phyloP scores from a whole-genome alignment of 2,113 vertebrate species.

The Misgurnus anguillicaudatus region DNA sequence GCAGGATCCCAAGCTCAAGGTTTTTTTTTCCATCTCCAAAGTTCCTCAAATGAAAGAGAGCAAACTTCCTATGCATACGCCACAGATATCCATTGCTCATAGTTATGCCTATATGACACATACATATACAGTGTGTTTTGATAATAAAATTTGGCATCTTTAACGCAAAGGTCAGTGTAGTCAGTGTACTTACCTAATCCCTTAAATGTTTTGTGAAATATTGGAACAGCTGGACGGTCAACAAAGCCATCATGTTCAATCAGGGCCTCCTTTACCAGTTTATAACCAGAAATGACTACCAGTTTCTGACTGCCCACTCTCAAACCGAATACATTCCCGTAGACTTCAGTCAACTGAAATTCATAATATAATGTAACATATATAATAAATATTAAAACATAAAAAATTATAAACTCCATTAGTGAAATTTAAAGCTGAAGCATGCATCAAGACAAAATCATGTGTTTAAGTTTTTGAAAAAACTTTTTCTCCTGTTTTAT shows the following conservation, averaged over 20 bases:
- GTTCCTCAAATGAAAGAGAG: slow-evolving; percentile 73
- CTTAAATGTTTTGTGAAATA: slow-evolving; percentile 63
- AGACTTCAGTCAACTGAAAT: slow-evolving; percentile 71
- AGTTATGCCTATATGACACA: slow-evolving; percentile 63
- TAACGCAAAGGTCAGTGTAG: neutral
- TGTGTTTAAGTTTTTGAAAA: no score
- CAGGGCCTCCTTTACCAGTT: slow-evolving; percentile 79
- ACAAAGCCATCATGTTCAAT: slow-evolving; percentile 73
- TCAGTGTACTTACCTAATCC: slow-evolving; percentile 65
- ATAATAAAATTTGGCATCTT: no score
- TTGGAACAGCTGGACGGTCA: slow-evolving; percentile 62
- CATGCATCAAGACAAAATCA: neutral
- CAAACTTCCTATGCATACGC: slow-evolving; percentile 81
- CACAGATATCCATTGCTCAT: slow-evolving; percentile 74
- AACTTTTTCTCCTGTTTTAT: no score
- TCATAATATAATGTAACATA: neutral
- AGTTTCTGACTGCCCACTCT: slow-evolving; percentile 38
- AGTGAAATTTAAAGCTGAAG: neutral
- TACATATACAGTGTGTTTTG: neutral
- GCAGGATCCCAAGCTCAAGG: slow-evolving; percentile 75
- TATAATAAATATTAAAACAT: neutral
- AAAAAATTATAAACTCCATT: neutral
- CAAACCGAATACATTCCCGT: slow-evolving; percentile 71
- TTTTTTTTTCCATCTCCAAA: slow-evolving; percentile 78
- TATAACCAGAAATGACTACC: slow-evolving; percentile 71